Evolutionary conservation across 2,113 vertebrate genomes (phyloP), one percentile per base, ranked within the genome.

Genomic region (Psammodynastes pulverulentus): DNA sequence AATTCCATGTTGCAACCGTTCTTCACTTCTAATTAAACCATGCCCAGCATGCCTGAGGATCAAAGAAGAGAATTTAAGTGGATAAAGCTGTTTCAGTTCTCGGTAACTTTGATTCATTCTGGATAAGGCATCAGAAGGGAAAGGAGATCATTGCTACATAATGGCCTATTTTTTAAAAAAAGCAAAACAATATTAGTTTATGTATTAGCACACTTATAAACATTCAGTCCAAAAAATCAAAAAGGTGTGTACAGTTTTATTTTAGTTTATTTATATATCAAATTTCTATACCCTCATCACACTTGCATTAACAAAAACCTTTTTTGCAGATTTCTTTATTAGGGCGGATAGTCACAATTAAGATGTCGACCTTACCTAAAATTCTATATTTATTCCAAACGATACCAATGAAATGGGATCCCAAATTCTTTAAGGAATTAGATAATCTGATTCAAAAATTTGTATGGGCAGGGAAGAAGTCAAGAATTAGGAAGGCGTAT

Each of bases 1-100:
- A 91, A 87, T 91, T 0, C 48, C 17, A 56, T 84, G 87, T 49
- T 89, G 90, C 48, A 86, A 89, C 51, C 23, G 21, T 52, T 58
- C 89, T 93, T 86, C 88, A 88, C 72, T 95, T 91, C 89, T 94
- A 90, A 94, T 91, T 91, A 88, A 94, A 23, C 53, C 95, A 67
- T 2, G 17, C 26, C 91, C 91, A 94, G 90, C 45, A 3, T 90
- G 48, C 88, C 90, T 88, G 56, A 95, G 89, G 12, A 93, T 26
- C 84, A 54, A 89, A 67, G 79, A 89, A 91, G 90, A 24, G 92
- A 95, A 90, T 91, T 88, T 86, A 93, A 88, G 43, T 86, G 29
- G 23, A 48, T 94, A 92, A 43, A 93, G 84, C 92, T 91, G 90
- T 94, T 94, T 93, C 84, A 49, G 49, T 87, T 54, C 91, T 79